Percentiles rank a stretch among this genome's conserved stretches.
These are phyloP conservation scores for Acleris holmiana DNA, from an alignment of 2,888 invertebrate genomes.

Conservation along the genomic window DNA sequence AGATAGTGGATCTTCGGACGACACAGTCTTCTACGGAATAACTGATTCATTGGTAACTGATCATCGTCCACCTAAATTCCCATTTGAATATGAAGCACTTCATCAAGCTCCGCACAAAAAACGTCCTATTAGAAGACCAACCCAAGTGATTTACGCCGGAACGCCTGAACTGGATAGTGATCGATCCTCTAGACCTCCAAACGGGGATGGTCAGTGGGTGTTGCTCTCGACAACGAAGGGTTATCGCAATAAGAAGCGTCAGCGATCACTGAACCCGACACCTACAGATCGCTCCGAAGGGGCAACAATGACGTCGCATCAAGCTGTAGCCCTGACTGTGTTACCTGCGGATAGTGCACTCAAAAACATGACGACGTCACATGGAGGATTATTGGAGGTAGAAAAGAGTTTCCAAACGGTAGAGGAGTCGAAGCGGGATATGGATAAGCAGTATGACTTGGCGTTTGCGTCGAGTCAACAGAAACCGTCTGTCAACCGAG, in stretches of 20 bases:
- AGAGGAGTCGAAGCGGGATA: conserved; percentile 82
- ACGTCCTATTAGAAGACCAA: conserved; percentile 71
- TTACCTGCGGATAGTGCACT: conserved; percentile 87
- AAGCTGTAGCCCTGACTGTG: conserved; percentile 88
- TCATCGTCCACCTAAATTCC: conserved; percentile 76
- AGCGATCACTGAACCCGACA: conserved; percentile 64
- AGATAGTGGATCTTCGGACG: conserved; percentile 48
- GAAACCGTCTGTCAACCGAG: conserved; percentile 61
- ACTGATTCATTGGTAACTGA: conserved; percentile 78
- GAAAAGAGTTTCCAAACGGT: conserved; percentile 89
- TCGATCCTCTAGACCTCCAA: conserved; percentile 85
- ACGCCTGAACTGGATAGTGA: conserved; percentile 68
- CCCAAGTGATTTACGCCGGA: conserved; percentile 80
- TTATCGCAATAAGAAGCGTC: conserved; percentile 84
- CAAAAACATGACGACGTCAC: conserved; percentile 87
- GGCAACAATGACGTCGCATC: conserved; percentile 73
- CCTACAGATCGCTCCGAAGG: conserved; percentile 57
- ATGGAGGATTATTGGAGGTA: conserved; percentile 90
- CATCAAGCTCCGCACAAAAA: conserved; percentile 65
- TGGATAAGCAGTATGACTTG: conserved; percentile 69
- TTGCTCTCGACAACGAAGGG: conserved; percentile 91
- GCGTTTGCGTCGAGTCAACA: conserved; percentile 58
- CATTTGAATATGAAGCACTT: conserved; percentile 75
- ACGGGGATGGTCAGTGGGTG: conserved; percentile 91
- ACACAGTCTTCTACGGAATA: conserved; percentile 68